Percentiles rank a stretch among this genome's conserved stretches.
These are phyloP conservation scores for Sebastes nivosus DNA, from an alignment of 2,797 vertebrate genomes.

Conservation along the genomic window DNA sequence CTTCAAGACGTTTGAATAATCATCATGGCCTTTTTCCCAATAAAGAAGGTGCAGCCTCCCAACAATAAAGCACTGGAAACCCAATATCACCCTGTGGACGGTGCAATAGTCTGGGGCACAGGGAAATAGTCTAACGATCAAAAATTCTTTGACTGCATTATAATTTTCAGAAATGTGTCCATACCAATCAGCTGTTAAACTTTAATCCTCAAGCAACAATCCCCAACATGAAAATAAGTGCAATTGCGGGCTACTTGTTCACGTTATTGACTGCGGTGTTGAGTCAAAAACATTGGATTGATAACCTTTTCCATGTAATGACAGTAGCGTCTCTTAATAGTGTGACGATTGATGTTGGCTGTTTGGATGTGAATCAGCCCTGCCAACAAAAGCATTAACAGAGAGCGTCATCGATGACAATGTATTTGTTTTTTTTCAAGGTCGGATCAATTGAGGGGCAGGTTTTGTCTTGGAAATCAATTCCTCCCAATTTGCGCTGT, in stretches of 20 bases:
- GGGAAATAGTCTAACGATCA: slow-evolving; percentile 15
- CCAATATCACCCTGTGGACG: slow-evolving; percentile 16
- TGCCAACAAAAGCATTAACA: slow-evolving; percentile 56
- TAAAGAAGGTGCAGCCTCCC: slow-evolving; percentile 54
- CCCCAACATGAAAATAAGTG: slow-evolving; percentile 1
- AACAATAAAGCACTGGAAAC: slow-evolving; percentile 61
- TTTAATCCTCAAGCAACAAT: slow-evolving; percentile 1
- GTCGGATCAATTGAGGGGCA: slow-evolving; percentile 60
- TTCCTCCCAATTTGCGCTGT: slow-evolving; percentile 25
- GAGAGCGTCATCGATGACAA: slow-evolving; percentile 57
- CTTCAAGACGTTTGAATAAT: slow-evolving; percentile 69
- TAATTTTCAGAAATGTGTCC: slow-evolving; percentile 21
- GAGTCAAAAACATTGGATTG: slow-evolving; percentile 37
- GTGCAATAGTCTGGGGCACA: not conserved
- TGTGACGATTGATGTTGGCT: slow-evolving; percentile 44
- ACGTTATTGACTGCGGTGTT: slow-evolving; percentile 37
- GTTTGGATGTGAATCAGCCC: slow-evolving; percentile 50
- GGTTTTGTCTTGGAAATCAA: slow-evolving; percentile 69
- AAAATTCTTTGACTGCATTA: slow-evolving; percentile 10
- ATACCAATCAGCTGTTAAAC: slow-evolving; percentile 22
- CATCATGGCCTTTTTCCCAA: slow-evolving; percentile 65
- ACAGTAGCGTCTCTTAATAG: slow-evolving; percentile 48
- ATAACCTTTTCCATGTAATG: slow-evolving; percentile 48
- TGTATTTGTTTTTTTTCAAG: slow-evolving; percentile 62
- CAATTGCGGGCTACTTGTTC: not conserved